Base-by-base conservation (phyloP, 2,797 vertebrate genomes). In the Gallirallus australis region DNA sequence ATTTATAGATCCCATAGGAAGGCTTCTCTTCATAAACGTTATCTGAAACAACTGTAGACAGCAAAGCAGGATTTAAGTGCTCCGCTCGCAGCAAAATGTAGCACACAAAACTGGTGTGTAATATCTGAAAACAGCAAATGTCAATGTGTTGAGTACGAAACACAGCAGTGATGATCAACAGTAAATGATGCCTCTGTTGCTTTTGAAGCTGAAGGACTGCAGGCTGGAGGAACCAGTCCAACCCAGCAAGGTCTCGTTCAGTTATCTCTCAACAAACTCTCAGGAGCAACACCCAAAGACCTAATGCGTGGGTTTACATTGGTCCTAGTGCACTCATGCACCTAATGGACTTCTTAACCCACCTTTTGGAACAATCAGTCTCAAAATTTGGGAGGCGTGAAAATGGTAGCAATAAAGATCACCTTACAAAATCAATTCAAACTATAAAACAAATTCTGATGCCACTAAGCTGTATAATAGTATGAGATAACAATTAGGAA, bases 1-100 rank as follows among this genome's bases (percentile, higher is more conserved):
- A 90, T 96, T 96, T 96, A 80, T 69, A 79, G 35, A 90, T 80
- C 89, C 76, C 20, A 27, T 35, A 96, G 76, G 77, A 96, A 94
- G 77, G 39, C 53, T 77, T 95, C 52, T 90, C 70, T 89, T 96
- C 92, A 88, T 21, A 94, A 94, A 87, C 39, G 40, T 45, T 60
- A 85, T 75, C 59, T 66, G 76, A 95, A 97, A 95, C 42, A 96
- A 45, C 11, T 24, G 82, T 8, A 90, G 82, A 80, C 30, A 94
- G 92, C 27, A 96, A 96, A 86, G 45, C 50, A 89, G 68, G 61
- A 96, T 45, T 59, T 70, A 93, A 93, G 82, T 69, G 35, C 45
- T 94, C n/a, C 21, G 72, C 68, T 89, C 35, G 27, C 54, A 72
- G 56, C 76, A 91, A 92, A 87, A 66, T 30, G 21, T 52, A 81